These are phyloP conservation scores for Bilobella aurantiaca DNA, from an alignment of 1,140 invertebrate genomes.

Conservation along the genomic window DNA sequence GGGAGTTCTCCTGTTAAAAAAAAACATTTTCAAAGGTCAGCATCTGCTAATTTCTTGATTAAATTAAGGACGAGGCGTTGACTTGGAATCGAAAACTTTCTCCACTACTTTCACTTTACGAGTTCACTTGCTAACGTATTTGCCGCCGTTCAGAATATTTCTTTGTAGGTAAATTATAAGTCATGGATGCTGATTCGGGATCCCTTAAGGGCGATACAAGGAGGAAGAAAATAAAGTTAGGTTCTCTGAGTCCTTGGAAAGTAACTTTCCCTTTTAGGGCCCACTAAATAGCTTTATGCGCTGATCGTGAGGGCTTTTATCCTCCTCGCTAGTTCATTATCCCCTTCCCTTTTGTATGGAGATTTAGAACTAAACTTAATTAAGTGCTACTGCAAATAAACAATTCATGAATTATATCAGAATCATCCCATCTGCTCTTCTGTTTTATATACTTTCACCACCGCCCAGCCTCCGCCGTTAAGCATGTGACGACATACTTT, in stretches of 20 bases:
- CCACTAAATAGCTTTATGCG: not conserved
- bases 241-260: too few species aligned
- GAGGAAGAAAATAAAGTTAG: too few species aligned
- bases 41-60: not conserved
- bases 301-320: constrained; percentile 4
- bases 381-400: constrained; percentile 1
- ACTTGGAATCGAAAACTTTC: not conserved
- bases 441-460: not conserved
- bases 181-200: too few species aligned
- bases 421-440: not conserved
- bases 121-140: too few species aligned
- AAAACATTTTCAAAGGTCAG: constrained; percentile 4
- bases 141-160: too few species aligned
- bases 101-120: not conserved
- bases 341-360: not conserved
- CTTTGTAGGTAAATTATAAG: too few species aligned
- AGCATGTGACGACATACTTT: not conserved
- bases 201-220: too few species aligned
- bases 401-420: not conserved
- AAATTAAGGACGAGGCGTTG: not conserved
- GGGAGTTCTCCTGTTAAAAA: constrained; percentile 32
- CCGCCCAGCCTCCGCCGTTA: not conserved
- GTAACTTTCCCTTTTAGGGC: too few species aligned
- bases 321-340: not conserved
- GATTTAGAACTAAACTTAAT: not conserved